A percentile compares a stretch with the other conserved stretches of the same genome.
Evolutionary conservation across 1,140 invertebrate genomes (phyloP).

Genomic region (Luehdorfia chinensis): DNA sequence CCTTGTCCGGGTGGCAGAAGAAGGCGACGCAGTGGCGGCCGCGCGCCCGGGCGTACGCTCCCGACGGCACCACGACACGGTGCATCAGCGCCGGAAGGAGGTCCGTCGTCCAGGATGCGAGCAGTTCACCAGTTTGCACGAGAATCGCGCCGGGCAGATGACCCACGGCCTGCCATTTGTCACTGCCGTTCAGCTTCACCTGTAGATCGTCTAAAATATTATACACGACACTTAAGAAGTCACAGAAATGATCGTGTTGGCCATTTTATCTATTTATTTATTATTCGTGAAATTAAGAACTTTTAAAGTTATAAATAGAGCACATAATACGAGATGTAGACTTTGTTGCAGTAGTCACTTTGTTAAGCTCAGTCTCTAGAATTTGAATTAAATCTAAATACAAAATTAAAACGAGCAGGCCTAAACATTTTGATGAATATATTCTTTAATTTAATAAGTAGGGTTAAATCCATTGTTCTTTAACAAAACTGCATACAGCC

Average conservation of each 20-base stretch:
- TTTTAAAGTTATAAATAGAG: neutral
- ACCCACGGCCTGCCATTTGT: conserved; percentile 85
- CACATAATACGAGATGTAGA: too few species aligned
- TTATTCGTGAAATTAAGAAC: too few species aligned
- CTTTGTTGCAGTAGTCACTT: too few species aligned
- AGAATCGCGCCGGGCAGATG: conserved; percentile 88
- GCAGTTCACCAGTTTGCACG: conserved; percentile 86
- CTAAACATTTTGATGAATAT: too few species aligned
- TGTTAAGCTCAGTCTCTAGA: too few species aligned
- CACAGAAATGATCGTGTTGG: neutral
- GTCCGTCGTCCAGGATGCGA: conserved; percentile 86
- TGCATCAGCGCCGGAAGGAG: conserved; percentile 84
- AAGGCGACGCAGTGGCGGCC: conserved; percentile 85
- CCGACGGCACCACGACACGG: conserved; percentile 84
- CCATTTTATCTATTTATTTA: too few species aligned
- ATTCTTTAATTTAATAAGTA: too few species aligned
- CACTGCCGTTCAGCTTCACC: conserved; percentile 80
- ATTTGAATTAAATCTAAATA: too few species aligned
- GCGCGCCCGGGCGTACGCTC: conserved; percentile 77
- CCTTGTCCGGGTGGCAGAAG: conserved; percentile 86
- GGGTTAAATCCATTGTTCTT: too few species aligned
- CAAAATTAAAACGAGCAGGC: too few species aligned
- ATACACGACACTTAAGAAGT: too few species aligned
- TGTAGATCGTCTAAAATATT: conserved; percentile 55
- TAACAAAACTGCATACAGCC: too few species aligned